Evolutionary conservation across 2,113 vertebrate species (phyloP), one percentile per base, ranked within the genome.

Genomic region (Callopanchax toddi): DNA sequence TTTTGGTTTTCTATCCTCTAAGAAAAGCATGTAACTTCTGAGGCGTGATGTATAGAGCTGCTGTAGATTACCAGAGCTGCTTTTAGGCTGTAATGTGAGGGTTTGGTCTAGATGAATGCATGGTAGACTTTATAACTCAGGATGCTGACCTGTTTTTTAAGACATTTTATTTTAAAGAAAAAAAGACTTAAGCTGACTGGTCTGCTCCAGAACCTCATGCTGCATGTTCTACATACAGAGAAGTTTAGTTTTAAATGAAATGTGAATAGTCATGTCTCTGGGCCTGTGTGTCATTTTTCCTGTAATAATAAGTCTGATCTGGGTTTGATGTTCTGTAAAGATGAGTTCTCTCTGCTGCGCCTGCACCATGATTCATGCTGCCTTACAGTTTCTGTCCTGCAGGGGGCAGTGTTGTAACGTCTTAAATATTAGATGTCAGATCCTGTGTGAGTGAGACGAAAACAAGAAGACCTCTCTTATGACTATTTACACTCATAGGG

Each of bases 361-460:
- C 71, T 82, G 67, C 49, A 72, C 25, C 49, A n/a, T 56, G 18
- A 39, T 39, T 32, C 20, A 68, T 32, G 42, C 63, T 76, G 83
- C 82, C 78, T 86, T 90, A 83, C 54, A 23, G 0, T 29, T 0
- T 48, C 15, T 65, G 58, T 67, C 82, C 87, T 58, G 56, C 51
- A 77, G 89, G 57, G 76, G 85, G 71, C 78, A 75, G 81, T 63
- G n/a, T 70, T 17, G 53, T 39, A 59, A 29, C n/a, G 2, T 73
- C 60, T 57, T 26, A 61, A 12, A 7, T 12, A 0, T 37, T 23
- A 34, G 57, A 18, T 55, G 20, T 22, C 5, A 48, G 20, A 34
- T 4, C 17, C 29, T 18, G 15, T 12, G 15, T 50, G 11, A 6
- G 3, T 52, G 11, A n/a, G 20, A 7, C 18, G 34, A 12, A 13